Percentiles rank a stretch among this genome's conserved stretches.
These are phyloP conservation scores for Enoplosus armatus DNA, from an alignment of 2,797 vertebrate genomes.

Conservation along the genomic window DNA sequence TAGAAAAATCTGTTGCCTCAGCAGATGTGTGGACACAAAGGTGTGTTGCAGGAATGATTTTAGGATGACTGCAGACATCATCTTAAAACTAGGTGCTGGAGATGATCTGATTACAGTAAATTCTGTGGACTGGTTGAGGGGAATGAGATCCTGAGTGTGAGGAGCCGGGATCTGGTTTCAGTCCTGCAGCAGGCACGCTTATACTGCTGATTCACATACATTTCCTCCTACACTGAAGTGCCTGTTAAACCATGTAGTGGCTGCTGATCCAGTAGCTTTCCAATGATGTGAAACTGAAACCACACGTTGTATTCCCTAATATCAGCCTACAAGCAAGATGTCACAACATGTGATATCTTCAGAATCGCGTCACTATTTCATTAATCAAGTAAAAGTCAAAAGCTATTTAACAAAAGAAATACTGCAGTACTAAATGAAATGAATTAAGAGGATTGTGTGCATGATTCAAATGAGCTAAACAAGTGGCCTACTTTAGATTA, in stretches of 20 bases:
- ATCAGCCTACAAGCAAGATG: not conserved
- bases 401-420: constrained; percentile 7
- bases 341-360: not conserved
- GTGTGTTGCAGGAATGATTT: constrained; percentile 37
- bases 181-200: constrained; percentile 65
- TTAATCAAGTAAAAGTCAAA: not conserved
- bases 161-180: constrained; percentile 77
- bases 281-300: constrained; percentile 25
- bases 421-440: not conserved
- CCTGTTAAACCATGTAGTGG: constrained; percentile 38
- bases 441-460: not conserved
- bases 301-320: constrained; percentile 1
- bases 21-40: constrained; percentile 25
- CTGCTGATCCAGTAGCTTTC: constrained; percentile 44
- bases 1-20: not conserved
- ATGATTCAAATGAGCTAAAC: constrained; percentile 3
- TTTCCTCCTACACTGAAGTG: constrained; percentile 49
- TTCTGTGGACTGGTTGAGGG: constrained; percentile 59
- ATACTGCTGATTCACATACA: constrained; percentile 79
- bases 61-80: constrained; percentile 42
- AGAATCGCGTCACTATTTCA: not conserved
- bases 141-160: constrained; percentile 70
- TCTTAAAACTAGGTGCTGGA: constrained; percentile 53
- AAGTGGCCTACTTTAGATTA: not conserved
- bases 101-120: constrained; percentile 69